phyloP scores from a whole-genome alignment of 2,113 vertebrate species.

The Cariama cristata region DNA sequence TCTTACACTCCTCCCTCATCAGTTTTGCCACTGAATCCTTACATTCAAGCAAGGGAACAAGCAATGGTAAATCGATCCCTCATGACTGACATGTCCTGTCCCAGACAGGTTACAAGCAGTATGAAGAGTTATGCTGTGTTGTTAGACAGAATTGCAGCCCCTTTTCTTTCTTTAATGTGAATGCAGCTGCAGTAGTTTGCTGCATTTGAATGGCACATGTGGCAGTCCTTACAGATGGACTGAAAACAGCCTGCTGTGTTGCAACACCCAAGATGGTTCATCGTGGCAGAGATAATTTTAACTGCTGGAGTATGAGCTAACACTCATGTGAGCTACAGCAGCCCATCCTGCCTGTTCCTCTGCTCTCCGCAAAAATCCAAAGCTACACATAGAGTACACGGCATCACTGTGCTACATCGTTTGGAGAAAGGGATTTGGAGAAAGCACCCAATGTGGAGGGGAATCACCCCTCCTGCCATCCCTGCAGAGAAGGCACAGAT shows the following conservation, averaged over 20 bases:
- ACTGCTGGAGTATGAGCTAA: background rate
- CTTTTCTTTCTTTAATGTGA: background rate
- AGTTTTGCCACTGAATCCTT: background rate
- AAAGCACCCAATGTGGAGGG: background rate
- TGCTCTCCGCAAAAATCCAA: background rate
- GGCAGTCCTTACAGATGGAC: background rate
- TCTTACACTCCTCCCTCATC: background rate
- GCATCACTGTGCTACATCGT: background rate
- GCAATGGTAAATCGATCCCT: rapidly evolving
- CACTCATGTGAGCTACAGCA: background rate
- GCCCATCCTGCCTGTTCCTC: background rate
- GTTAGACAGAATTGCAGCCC: background rate
- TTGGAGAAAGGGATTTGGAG: background rate
- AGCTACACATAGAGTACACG: too few species aligned
- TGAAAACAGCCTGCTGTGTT: background rate
- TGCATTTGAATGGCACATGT: background rate
- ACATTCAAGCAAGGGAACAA: background rate
- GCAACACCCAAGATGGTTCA: background rate
- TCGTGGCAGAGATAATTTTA: background rate
- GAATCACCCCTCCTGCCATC: background rate
- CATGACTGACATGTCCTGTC: background rate
- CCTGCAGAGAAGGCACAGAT: background rate
- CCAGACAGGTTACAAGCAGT: background rate
- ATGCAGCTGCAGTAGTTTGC: background rate
- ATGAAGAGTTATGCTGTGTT: background rate